Evolutionary conservation across 2,797 vertebrate genomes (phyloP), one percentile per base, ranked within the genome.

Genomic region (Calcarius lapponicus): DNA sequence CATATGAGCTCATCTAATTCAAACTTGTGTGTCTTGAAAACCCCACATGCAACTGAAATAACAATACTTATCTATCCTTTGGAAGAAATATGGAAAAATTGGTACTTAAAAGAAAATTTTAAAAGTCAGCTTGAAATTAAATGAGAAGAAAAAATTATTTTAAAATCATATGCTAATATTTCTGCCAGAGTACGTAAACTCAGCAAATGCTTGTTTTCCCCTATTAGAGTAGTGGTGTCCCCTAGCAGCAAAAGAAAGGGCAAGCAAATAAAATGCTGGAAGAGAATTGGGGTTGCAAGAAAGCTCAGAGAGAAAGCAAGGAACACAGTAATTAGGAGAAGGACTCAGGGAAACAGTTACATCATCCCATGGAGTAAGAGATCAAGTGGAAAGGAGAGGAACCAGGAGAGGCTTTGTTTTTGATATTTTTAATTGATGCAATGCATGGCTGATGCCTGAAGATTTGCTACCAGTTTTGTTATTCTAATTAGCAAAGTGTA

Each of bases 341-440:
- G 56, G 81, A 92, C 43, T 88, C 80, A 76, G n/a, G 82, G 84
- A 94, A 92, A 89, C 56, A 54, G 88, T 94, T 95, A 88, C 78
- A 93, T 91, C 85, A 96, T 94, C 84, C 73, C 65, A 66, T 69
- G 73, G 86, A 94, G 91, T 88, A 94, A 91, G 85, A 95, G 87
- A 97, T 97, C 92, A 96, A 95, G 96, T 93, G 82, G 80, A 88
- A 94, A 94, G 85, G 57, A 91, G 34, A 80, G 18, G 43, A 95
- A 94, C 89, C 76, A 90, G 93, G 60, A 95, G 91, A 93, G 88
- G 90, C 64, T 76, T 78, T 45, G 51, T 31, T 96, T 96, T 95
- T 96, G 92, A 95, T 95, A 95, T 95, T 95, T 97, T 97, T 97
- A 96, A 96, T 96, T 96, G 96, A 97, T 97, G 94, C 86, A 90